Evolutionary conservation across 2,888 invertebrate species (phyloP), one percentile per base, ranked within the genome.

Genomic region (Drosophila helvetica): DNA sequence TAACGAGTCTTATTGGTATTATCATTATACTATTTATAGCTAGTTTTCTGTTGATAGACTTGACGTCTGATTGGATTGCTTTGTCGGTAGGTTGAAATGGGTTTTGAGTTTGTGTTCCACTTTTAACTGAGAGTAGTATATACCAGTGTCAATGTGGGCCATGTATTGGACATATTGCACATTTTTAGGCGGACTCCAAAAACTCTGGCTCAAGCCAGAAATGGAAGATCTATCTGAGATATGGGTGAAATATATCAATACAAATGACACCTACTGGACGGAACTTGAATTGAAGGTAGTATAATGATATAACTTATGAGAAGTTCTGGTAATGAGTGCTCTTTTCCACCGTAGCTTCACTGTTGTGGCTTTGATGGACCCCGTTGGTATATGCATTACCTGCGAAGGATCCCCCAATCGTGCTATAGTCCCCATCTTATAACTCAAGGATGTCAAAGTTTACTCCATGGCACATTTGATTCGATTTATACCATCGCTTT

Each of bases 361-460:
- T 80, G 80, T 7, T 80, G 80, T 38, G 80, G 83, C 8, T 18
- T 73, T 25, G 74, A 70, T 0, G 65, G 83, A 2, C 83, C 80
- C 0, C 43, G 67, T 1, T 62, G 63, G 8, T 80, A 83, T 43
- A 30, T 80, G 51, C 58, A 66, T 0, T 66, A 66, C 10, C 2
- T 78, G 33, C 65, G 38, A 0, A 61, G 17, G 33, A 68, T 83
- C 25, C 74, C 63, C 0, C 25, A 10, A 0, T 54, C 55, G 0
- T 80, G 80, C 51, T 83, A 68, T 17, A 42, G 51, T 19, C 51
- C 60, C 7, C 5, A 9, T 1, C 53, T 80, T 1, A 64, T 71
- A 15, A 74, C 57, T 0, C 15, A 9, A 0, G 83, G 83, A 0
- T 83, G 83, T 18, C 10, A 57, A 1, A 38, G 57, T 19, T 42